Conservation (phyloP, 2,797 vertebrate genomes). For the Macroramphosus scolopax region DNA sequence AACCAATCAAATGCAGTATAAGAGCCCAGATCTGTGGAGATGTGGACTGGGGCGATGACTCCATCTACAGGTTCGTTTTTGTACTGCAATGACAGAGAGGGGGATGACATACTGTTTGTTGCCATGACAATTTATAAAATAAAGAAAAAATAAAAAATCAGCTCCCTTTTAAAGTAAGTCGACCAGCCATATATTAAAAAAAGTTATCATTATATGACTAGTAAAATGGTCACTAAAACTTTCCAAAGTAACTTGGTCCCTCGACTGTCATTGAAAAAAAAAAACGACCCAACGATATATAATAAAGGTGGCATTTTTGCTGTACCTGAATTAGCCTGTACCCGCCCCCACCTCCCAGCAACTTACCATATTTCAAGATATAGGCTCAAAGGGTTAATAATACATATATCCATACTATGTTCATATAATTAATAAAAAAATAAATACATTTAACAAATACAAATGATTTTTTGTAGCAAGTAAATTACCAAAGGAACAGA, state of each 20-base stretch:
- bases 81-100: slow-evolving; percentile 57
- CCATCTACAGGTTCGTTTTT: slow-evolving; percentile 70
- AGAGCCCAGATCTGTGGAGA: slow-evolving; percentile 44
- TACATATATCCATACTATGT: slow-evolving; percentile 69
- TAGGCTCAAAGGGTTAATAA: slow-evolving; percentile 64
- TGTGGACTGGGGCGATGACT: slow-evolving; percentile 52
- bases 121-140: slow-evolving; percentile 26
- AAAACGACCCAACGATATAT: slow-evolving; percentile 28
- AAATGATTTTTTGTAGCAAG: slow-evolving; percentile 72
- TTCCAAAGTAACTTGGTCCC: slow-evolving; percentile 76
- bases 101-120: slow-evolving; percentile 18
- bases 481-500: slow-evolving; percentile 60
- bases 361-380: slow-evolving; percentile 54
- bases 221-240: slow-evolving; percentile 70
- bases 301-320: slow-evolving; percentile 53
- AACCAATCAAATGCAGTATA: slow-evolving; percentile 61
- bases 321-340: slow-evolving; percentile 55
- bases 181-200: slow-evolving; percentile 76
- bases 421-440: slow-evolving; percentile 80
- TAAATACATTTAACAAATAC: slow-evolving; percentile 82
- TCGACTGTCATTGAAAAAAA: slow-evolving; percentile 58
- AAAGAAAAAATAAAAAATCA: slow-evolving; percentile 28
- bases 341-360: slow-evolving; percentile 31
- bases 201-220: slow-evolving; percentile 51
- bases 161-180: slow-evolving; percentile 69